Conservation (phyloP, 1,140 invertebrate species). For the Augochlora pura region DNA sequence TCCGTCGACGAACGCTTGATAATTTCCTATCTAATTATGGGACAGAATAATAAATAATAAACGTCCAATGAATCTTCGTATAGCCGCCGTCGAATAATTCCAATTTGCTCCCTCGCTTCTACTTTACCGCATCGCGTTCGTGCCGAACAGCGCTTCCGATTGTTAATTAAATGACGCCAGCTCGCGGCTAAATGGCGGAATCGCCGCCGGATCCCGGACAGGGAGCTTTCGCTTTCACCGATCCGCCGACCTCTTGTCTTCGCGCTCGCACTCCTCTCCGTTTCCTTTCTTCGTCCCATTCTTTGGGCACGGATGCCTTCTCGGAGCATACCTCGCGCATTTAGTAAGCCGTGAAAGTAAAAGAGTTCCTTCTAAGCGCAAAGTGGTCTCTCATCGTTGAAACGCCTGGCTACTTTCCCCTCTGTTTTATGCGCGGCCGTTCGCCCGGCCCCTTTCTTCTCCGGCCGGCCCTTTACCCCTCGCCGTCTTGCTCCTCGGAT, state of each 20-base stretch:
- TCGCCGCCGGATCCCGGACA: slow-evolving; percentile 15
- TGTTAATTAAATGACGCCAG: slow-evolving; percentile 60
- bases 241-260: neutral
- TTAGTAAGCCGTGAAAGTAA: slow-evolving; percentile 53
- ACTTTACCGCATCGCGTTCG: slow-evolving; percentile 39
- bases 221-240: neutral
- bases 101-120: neutral
- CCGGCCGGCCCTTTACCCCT: neutral
- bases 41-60: too few species aligned
- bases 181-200: slow-evolving; percentile 42
- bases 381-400: slow-evolving; percentile 62
- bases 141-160: slow-evolving; percentile 49
- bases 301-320: slow-evolving; percentile 14
- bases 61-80: neutral
- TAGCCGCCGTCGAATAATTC: neutral
- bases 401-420: slow-evolving; percentile 49
- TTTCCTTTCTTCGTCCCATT: neutral
- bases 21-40: too few species aligned
- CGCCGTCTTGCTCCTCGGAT: neutral
- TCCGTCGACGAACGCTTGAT: too few species aligned
- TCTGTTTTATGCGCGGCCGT: slow-evolving; percentile 27
- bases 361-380: slow-evolving; percentile 53
- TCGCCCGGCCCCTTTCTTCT: slow-evolving; percentile 16
- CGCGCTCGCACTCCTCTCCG: too few species aligned
- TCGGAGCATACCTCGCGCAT: slow-evolving; percentile 34